Conservation (phyloP, 2,888 invertebrate genomes). For the Miltochrista miniata region DNA sequence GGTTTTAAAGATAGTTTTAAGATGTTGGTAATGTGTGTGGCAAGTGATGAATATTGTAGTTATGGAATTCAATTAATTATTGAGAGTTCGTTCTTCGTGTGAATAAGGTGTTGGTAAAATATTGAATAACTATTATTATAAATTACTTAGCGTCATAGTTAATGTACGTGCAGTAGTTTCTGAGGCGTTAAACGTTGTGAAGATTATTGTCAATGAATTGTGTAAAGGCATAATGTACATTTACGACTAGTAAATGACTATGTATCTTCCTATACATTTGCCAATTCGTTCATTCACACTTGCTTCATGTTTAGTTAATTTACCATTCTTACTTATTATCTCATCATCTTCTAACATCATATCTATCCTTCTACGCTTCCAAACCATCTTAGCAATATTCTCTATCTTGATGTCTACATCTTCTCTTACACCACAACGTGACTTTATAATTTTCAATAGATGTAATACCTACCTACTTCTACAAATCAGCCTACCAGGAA, state of each 20-base stretch:
- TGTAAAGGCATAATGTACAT: background rate
- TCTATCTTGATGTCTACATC: background rate
- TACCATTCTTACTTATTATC: no score
- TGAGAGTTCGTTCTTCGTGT: background rate
- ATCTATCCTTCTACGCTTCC: background rate
- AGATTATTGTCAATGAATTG: background rate
- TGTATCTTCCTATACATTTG: no score
- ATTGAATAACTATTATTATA: background rate
- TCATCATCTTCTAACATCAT: background rate
- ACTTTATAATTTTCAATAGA: no score
- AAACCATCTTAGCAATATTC: background rate
- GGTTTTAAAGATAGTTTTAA: background rate
- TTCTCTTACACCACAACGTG: no score
- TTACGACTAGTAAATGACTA: background rate
- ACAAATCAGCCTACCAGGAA: no score
- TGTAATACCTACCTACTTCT: no score
- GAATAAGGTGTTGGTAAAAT: background rate
- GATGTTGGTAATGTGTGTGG: background rate
- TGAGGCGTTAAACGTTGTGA: background rate
- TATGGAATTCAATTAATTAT: background rate
- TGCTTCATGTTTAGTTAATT: no score
- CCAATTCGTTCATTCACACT: no score
- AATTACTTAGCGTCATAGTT: background rate
- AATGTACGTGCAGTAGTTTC: background rate
- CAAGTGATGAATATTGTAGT: slow-evolving; percentile 1